A percentile compares a stretch with the other conserved stretches of the same genome.
Conservation (phyloP, 2,888 invertebrate species). For the Scaptomyza parva region DNA sequence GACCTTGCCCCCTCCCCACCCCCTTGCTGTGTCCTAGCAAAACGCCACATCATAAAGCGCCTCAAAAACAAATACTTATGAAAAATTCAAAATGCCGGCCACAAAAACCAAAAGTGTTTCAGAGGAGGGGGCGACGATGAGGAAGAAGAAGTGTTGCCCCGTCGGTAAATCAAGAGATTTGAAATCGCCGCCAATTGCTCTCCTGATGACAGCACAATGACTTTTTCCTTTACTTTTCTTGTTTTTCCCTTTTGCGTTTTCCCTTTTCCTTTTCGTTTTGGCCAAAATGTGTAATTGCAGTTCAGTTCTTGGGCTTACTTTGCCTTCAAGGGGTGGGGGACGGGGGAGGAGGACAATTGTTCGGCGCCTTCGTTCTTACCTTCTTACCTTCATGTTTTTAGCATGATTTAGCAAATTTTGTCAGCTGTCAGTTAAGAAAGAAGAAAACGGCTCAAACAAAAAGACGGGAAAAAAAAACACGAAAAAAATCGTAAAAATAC, state of each 20-base stretch:
- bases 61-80: slow-evolving; percentile 59
- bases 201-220: slow-evolving; percentile 74
- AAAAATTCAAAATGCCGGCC: slow-evolving; percentile 61
- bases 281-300: slow-evolving; percentile 70
- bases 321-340: too few relatives aligned
- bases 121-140: neutral
- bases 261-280: neutral
- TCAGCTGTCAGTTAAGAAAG: slow-evolving; percentile 11
- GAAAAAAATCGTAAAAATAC: slow-evolving; percentile 14
- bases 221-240: slow-evolving; percentile 37
- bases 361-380: slow-evolving; percentile 57
- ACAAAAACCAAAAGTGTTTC: slow-evolving; percentile 42
- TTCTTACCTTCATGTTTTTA: neutral
- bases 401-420: slow-evolving; percentile 61
- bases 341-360: slow-evolving; percentile 73
- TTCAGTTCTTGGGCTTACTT: slow-evolving; percentile 12
- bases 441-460: neutral
- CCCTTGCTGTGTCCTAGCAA: neutral
- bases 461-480: slow-evolving; percentile 21
- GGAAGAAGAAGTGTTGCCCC: slow-evolving; percentile 48
- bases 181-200: slow-evolving; percentile 41
- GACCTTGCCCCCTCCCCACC: neutral
- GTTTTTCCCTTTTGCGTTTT: neutral
- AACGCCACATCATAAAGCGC: slow-evolving; percentile 37
- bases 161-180: slow-evolving; percentile 64